Percentiles rank a stretch among this genome's conserved stretches.
Evolutionary conservation across 2,888 invertebrate species (phyloP).

Genomic region (Drymonia ruficornis): DNA sequence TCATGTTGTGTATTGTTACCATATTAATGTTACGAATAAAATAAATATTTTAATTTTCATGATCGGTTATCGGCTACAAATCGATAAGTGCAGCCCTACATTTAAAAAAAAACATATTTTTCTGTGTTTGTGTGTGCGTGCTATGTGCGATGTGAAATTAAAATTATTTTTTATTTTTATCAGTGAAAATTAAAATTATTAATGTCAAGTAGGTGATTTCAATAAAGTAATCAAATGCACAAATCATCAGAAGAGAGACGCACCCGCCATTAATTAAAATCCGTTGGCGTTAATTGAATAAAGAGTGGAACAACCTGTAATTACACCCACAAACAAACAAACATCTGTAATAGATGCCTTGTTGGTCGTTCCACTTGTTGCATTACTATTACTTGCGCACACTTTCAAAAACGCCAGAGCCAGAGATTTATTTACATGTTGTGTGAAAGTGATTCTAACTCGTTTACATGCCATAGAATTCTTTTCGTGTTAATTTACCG

Average conservation of each 20-base stretch:
- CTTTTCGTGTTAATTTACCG: constrained; percentile 69
- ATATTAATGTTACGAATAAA: too few species aligned
- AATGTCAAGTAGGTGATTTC: background rate
- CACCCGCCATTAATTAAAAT: background rate
- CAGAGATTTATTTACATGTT: constrained; percentile 59
- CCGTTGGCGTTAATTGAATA: constrained; percentile 41
- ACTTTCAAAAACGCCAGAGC: constrained; percentile 65
- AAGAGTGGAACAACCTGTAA: constrained; percentile 45
- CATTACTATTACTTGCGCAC: constrained; percentile 38
- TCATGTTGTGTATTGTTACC: too few species aligned
- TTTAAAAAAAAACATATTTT: background rate
- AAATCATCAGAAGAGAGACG: background rate
- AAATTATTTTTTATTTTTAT: too few species aligned
- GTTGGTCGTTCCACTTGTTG: constrained; percentile 62
- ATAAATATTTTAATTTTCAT: too few species aligned
- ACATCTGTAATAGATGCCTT: constrained; percentile 36
- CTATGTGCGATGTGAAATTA: background rate
- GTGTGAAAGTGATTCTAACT: constrained; percentile 70
- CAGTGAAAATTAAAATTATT: background rate
- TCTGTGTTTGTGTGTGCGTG: constrained; percentile 1
- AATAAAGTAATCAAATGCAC: too few species aligned
- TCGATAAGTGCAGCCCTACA: too few species aligned
- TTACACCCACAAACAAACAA: constrained; percentile 50
- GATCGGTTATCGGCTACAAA: too few species aligned
- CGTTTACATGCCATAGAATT: constrained; percentile 56